Base-by-base conservation (phyloP, 2,797 vertebrate genomes). In the Coregonus ussuriensis region DNA sequence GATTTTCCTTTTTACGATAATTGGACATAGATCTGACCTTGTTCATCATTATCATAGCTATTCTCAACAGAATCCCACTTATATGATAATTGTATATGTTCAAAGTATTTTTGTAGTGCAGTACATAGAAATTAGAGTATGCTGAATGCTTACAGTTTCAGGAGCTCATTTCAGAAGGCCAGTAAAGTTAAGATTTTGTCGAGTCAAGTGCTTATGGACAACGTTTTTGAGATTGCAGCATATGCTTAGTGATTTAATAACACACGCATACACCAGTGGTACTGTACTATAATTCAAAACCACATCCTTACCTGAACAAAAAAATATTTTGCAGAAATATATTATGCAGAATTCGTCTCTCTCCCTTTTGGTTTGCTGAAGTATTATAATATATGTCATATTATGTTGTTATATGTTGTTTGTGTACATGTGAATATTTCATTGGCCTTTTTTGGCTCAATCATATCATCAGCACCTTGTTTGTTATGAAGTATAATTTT, bases 391-490 rank as follows among this genome's bases (percentile, higher is more conserved):
- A 77, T 83, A 81, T 82, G 83, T 89, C 80, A 81, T 90, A 85
- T 81, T 89, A 91, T 92, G 76, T 80, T 71, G 65, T 93, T 93
- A 89, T 91, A 86, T 91, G 83, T 91, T 85, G 76, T 91, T 92
- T 93, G 88, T 89, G 90, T 90, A 92, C 90, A 92, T 82, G 78
- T 91, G 91, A 89, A 88, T 88, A 91, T 83, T 82, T 89, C 89
- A 91, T 92, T 89, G 93, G 92, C 91, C 89, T 83, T 81, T 91
- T 86, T 91, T 90, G 85, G 91, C 85, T 90, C 86, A 88, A 91
- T 90, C 91, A 92, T 93, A 91, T 94, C 87, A 86, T 84, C 91
- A 92, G 94, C 94, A 94, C 93, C 93, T 95, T 94, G 91, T 93
- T 94, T 93, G 82, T 92, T 88, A 88, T 81, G 88, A 89, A 79